phyloP scores from a whole-genome alignment of 1,140 invertebrate genomes.

The Pectinophora gossypiella region DNA sequence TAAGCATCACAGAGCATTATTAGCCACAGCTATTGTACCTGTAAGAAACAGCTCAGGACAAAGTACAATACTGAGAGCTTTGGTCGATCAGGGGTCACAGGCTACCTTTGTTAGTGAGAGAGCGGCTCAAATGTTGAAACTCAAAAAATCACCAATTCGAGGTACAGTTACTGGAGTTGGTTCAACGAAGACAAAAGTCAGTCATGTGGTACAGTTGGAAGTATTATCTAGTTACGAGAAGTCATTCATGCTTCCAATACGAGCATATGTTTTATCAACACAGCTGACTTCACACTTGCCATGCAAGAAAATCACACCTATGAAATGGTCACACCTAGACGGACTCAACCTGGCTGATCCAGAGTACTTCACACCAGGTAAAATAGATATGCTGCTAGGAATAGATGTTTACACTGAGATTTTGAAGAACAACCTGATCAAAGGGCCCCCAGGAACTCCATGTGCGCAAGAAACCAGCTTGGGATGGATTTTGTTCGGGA shows the following conservation, averaged over 20 bases:
- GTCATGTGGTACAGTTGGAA: constrained; percentile 13
- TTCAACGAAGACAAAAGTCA: not conserved
- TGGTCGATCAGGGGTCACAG: constrained; percentile 25
- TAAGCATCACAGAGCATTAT: constrained; percentile 6
- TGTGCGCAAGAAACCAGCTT: constrained; percentile 34
- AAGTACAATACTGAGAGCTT: constrained; percentile 13
- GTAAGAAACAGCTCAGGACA: constrained; percentile 12
- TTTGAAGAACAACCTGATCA: constrained; percentile 22
- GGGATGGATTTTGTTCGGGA: constrained; percentile 41
- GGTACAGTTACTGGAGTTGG: constrained; percentile 10
- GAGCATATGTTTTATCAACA: constrained; percentile 23
- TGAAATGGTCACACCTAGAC: constrained; percentile 25
- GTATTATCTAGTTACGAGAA: constrained; percentile 18
- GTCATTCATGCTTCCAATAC: constrained; percentile 14
- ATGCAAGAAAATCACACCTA: constrained; percentile 14
- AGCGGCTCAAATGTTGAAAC: constrained; percentile 17
- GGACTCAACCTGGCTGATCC: constrained; percentile 30
- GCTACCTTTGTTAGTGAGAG: constrained; percentile 18
- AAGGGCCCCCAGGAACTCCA: constrained; percentile 26
- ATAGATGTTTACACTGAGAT: constrained; percentile 29
- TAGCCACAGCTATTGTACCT: constrained; percentile 22
- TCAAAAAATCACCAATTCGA: constrained; percentile 13
- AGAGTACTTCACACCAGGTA: constrained; percentile 16
- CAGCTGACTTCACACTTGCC: constrained; percentile 32
- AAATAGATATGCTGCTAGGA: constrained; percentile 31